A percentile compares a stretch with the other conserved stretches of the same genome.
Conservation (phyloP, 2,113 vertebrate genomes). For the Hemichromis elongatus region DNA sequence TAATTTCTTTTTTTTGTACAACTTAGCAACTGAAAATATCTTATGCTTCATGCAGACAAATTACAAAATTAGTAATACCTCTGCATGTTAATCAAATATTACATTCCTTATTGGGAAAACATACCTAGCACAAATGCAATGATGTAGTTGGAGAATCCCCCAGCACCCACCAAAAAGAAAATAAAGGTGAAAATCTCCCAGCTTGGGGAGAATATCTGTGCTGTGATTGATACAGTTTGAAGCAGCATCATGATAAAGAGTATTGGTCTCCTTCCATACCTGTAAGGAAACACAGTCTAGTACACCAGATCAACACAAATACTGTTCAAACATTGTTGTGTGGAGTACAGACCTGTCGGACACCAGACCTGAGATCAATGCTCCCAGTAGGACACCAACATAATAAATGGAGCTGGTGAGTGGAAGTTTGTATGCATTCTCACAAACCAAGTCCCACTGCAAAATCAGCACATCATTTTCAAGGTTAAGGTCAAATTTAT, state of each 20-base stretch:
- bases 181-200: conserved; percentile 83
- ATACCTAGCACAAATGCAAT: conserved; percentile 87
- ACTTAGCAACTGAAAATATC: not conserved
- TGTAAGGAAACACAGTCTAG: conserved; percentile 40
- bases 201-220: conserved; percentile 84
- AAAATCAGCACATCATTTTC: not conserved
- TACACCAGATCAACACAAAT: not conserved
- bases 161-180: conserved; percentile 81
- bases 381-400: conserved; percentile 80
- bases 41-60: not conserved
- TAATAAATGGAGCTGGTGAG: conserved; percentile 82
- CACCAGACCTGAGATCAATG: conserved; percentile 82
- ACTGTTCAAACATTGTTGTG: not conserved
- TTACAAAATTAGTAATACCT: not conserved
- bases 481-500: too few species aligned
- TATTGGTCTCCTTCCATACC: conserved; percentile 83
- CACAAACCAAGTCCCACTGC: conserved; percentile 88
- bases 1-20: not conserved
- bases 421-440: conserved; percentile 81
- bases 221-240: conserved; percentile 79
- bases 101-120: not conserved
- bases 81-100: not conserved
- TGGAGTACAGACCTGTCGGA: conserved; percentile 81
- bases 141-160: conserved; percentile 86
- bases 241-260: conserved; percentile 83